These are phyloP conservation scores for Mythimna loreyi DNA, from an alignment of 2,888 invertebrate species.

Conservation along the genomic window DNA sequence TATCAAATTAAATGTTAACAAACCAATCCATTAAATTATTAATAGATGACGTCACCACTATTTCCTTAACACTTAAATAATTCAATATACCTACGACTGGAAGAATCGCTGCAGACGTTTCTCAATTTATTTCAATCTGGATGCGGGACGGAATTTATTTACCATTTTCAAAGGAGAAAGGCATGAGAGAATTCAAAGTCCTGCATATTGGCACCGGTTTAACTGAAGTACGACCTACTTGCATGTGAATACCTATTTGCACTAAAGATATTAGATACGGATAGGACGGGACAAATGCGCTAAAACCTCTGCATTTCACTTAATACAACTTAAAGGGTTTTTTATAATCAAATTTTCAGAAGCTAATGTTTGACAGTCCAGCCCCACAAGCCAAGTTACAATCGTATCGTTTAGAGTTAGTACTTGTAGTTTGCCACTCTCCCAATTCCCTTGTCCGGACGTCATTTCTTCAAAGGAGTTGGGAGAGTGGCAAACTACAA, in stretches of 20 bases:
- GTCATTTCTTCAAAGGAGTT: too few relatives aligned
- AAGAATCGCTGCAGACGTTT: constrained; percentile 50
- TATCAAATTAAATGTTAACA: not conserved
- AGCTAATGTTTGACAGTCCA: not conserved
- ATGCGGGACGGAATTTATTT: constrained; percentile 53
- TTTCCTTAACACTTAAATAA: constrained; percentile 40
- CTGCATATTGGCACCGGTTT: constrained; percentile 55
- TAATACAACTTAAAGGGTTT: not conserved
- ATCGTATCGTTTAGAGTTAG: too few relatives aligned
- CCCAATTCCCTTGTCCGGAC: too few relatives aligned
- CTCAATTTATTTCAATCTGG: constrained; percentile 59
- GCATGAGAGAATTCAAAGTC: constrained; percentile 43
- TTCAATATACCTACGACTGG: constrained; percentile 38
- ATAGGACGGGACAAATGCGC: not conserved
- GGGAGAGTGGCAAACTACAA: too few relatives aligned
- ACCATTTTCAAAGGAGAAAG: constrained; percentile 52
- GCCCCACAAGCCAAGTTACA: too few relatives aligned
- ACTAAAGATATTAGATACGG: constrained; percentile 8
- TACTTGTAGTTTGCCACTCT: too few relatives aligned
- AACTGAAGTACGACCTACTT: constrained; percentile 49
- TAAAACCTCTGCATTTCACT: not conserved
- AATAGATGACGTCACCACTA: constrained; percentile 11
- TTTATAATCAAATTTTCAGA: not conserved
- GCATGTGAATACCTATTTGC: constrained; percentile 34
- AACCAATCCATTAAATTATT: not conserved